Base-by-base conservation (phyloP, 1,140 invertebrate genomes). In the Sarcophaga bullata region DNA sequence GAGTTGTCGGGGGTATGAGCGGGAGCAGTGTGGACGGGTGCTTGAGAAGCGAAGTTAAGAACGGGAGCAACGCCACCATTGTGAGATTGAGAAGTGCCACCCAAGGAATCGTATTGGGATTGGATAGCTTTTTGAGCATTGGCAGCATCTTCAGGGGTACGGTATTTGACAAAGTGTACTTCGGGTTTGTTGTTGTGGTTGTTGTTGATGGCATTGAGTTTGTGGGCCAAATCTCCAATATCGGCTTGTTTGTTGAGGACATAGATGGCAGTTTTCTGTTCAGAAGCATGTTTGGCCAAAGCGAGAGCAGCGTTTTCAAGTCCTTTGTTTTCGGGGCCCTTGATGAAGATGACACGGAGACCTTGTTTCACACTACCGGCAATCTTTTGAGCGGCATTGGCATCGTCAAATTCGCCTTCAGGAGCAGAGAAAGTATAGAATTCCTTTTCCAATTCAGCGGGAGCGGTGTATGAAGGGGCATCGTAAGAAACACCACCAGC, bases 81-180 rank as follows among this genome's bases (percentile, higher is more conserved):
- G 68, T 86, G 86, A 19, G 85, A 75, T 62, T 85, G 84, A 4
- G 86, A 84, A 62, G 81, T 82, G 25, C 88, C 88, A 8, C 88
- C 88, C 76, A 89, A 84, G 68, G 86, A 84, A 80, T 89, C 88
- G 58, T 89, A 89, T 84, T 89, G 88, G 0, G 82, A 82, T 84
- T 89, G 88, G 19, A 89, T 89, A 50, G 85, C 83, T 25, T 82
- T 85, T 81, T 89, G 88, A 0, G 88, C 88, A 17, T 89, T 86
- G 54, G 78, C 81, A 2, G 88, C 88, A 78, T 89, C 88, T 84
- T 89, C 86, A 25, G 81, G 84, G 6, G 88, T 89, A 80, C 88
- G 85, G 80, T 89, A 89, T 82, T 89, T 89, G 62, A 89, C 88
- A 19, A 89, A 89, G 82, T 89, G 88, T 6, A 89, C 88, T 80